These are phyloP conservation scores for Siniperca scherzeri DNA, from an alignment of 2,797 vertebrate genomes.

Conservation along the genomic window DNA sequence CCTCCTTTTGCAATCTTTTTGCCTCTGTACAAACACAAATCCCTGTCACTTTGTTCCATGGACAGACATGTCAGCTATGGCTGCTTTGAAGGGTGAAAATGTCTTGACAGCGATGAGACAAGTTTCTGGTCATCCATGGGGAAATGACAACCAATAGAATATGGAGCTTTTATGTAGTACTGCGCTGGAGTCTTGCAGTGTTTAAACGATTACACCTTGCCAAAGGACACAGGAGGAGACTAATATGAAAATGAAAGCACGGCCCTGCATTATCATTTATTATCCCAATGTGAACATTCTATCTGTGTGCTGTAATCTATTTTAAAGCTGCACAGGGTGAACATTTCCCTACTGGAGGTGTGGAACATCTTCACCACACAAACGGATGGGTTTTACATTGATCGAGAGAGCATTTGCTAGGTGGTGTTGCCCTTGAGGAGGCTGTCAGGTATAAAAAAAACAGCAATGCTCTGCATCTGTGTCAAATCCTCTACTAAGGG, in stretches of 20 bases:
- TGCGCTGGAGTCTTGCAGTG: constrained; percentile 14
- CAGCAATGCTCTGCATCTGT: constrained; percentile 43
- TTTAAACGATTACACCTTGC: constrained; percentile 27
- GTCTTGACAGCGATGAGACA: constrained; percentile 12
- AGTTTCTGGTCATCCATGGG: constrained; percentile 21
- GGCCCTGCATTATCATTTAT: constrained; percentile 58
- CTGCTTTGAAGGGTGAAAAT: constrained; percentile 33
- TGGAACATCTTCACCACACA: constrained; percentile 31
- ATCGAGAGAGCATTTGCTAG: constrained; percentile 34
- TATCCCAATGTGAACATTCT: constrained; percentile 38
- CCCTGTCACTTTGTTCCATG: constrained; percentile 30
- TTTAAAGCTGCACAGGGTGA: constrained; percentile 33
- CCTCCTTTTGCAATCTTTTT: constrained; percentile 41
- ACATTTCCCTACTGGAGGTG: constrained; percentile 11
- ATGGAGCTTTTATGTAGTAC: not conserved
- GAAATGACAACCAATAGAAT: constrained; percentile 9
- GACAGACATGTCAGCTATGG: constrained; percentile 31
- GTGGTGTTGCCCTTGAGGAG: constrained; percentile 69
- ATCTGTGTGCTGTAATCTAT: constrained; percentile 9
- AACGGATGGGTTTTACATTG: constrained; percentile 2
- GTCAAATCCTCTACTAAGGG: constrained; percentile 54
- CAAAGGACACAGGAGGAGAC: constrained; percentile 53
- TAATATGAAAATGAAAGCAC: constrained; percentile 44
- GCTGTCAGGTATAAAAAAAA: constrained; percentile 48
- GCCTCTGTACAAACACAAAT: constrained; percentile 60